phyloP scores from a whole-genome alignment of 1,140 invertebrate genomes.

The Platorchestia sp. region DNA sequence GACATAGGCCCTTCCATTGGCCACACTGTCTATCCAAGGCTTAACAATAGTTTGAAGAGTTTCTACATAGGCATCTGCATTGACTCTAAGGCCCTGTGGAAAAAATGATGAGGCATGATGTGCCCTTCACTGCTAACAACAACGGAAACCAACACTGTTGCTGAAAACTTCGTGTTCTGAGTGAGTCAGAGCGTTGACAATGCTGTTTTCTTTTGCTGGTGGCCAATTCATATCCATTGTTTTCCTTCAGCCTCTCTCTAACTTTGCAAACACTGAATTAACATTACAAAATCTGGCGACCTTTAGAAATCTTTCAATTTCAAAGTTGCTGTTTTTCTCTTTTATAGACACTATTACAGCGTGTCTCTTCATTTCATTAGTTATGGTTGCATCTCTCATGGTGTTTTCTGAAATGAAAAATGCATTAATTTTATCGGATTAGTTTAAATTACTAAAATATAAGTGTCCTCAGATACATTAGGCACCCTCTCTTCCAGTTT shows the following conservation, averaged over 20 bases:
- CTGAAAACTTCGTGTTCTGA: too few relatives aligned
- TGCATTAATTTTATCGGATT: not conserved
- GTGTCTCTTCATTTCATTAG: slow-evolving; percentile 44
- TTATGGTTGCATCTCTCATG: not conserved
- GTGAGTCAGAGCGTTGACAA: not conserved
- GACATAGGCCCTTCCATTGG: too few relatives aligned
- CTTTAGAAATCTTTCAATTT: not conserved
- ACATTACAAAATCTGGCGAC: slow-evolving; percentile 6
- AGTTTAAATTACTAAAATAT: not conserved
- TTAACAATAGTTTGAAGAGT: too few relatives aligned
- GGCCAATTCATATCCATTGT: not conserved
- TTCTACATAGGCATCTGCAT: too few relatives aligned
- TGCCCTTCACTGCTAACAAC: too few relatives aligned
- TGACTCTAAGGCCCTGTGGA: too few relatives aligned
- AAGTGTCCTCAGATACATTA: not conserved
- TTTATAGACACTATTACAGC: not conserved
- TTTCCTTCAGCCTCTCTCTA: not conserved
- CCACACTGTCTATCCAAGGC: too few relatives aligned
- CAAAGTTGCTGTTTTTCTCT: not conserved
- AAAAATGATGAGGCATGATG: too few relatives aligned
- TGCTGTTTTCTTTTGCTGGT: not conserved
- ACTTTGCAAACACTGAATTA: slow-evolving; percentile 36
- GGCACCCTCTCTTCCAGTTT: too few relatives aligned
- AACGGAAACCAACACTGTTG: too few relatives aligned
- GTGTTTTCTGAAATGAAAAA: not conserved